Base-by-base conservation (phyloP, 2,888 invertebrate genomes). In the Tanaodytes sp. region DNA sequence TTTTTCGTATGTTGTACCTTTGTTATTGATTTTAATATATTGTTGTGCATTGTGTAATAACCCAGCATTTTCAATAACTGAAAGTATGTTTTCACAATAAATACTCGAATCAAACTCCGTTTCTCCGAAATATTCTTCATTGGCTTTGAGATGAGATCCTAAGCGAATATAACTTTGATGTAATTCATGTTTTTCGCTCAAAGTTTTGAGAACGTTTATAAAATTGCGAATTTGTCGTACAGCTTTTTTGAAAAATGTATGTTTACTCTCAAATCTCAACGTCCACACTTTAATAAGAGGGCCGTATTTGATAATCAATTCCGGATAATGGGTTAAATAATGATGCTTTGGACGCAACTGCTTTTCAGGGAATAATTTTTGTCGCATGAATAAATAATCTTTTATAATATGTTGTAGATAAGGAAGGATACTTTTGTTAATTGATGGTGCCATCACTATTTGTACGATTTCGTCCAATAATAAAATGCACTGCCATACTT, bases 211-310 rank as follows among this genome's bases (percentile, higher is more conserved):
- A 2, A 69, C 40, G 49, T 69, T 69, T 3, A 52, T 18, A 20
- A n/a, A n/a, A n/a, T n/a, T n/a, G n/a, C n/a, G n/a, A n/a, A n/a
- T n/a, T n/a, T n/a, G n/a, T n/a, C n/a, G n/a, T n/a, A n/a, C n/a
- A n/a, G 55, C 33, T 62, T 57, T 67, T 70, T 77, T 78, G 40
- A 76, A 77, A n/a, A n/a, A n/a, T n/a, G n/a, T n/a, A n/a, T n/a
- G n/a, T n/a, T 79, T 78, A 23, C 74, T 74, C 66, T 79, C 77
- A 58, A 78, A 79, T 6, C 72, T 11, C 54, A 76, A 61, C 0
- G 71, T 46, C 72, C 74, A 75, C 0, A 75, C 71, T 69, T 63
- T 73, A 2, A 71, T 69, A 2, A 74, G 12, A n/a, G 75, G 76
- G 6, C 74, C 72, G 48, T 63, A 75, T 48, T 52, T 39, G 0